Percentiles rank a stretch among this genome's conserved stretches.
phyloP scores from a whole-genome alignment of 2,797 vertebrate species.

The Karalla daura region DNA sequence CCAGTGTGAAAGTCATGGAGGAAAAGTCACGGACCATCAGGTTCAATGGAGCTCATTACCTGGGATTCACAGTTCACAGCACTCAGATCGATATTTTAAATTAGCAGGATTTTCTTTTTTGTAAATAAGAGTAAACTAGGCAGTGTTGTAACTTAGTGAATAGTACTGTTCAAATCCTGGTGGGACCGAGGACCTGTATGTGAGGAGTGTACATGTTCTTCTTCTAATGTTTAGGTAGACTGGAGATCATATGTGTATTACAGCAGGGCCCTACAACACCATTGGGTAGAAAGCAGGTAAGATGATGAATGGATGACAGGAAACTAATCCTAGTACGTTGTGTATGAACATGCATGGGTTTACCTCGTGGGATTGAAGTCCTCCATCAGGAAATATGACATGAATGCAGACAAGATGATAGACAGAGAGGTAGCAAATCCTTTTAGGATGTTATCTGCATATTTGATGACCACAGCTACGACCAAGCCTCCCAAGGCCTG shows the following conservation, averaged over 20 bases:
- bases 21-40: background rate
- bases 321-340: background rate
- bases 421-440: conserved; percentile 97
- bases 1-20: background rate
- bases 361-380: conserved; percentile 97
- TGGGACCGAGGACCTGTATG: too few species aligned
- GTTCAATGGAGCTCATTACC: background rate
- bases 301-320: too few species aligned
- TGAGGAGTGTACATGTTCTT: too few species aligned
- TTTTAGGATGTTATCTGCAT: conserved; percentile 99
- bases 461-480: conserved; percentile 97
- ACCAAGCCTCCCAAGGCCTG: conserved; percentile 96
- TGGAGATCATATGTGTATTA: too few species aligned
- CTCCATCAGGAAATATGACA: conserved; percentile 95
- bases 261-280: too few species aligned
- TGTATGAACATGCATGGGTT: background rate
- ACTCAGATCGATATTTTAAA: background rate
- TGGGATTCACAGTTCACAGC: background rate
- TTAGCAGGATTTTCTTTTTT: too few species aligned
- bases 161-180: too few species aligned
- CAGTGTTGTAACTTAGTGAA: too few species aligned
- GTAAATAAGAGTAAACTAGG: too few species aligned
- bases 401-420: conserved; percentile 93
- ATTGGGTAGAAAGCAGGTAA: too few species aligned
- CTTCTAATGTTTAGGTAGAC: too few species aligned